Evolutionary conservation across 2,113 vertebrate species (phyloP).

Genomic region (Marmota monax): DNA sequence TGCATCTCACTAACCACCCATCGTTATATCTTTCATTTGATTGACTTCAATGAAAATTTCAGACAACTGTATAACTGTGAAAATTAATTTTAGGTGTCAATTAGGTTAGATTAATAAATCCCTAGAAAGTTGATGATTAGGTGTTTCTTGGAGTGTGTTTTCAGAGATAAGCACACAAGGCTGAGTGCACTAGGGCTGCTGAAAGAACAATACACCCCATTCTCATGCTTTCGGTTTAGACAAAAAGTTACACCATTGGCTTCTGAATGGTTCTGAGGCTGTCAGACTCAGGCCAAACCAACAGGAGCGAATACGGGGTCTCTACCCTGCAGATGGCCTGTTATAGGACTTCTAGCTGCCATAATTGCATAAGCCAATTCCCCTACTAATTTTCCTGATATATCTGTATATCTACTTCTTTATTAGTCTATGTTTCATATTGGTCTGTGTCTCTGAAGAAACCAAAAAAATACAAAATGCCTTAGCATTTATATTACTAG

Average conservation of each 20-base stretch:
- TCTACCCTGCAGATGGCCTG: not conserved
- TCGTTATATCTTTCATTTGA: not conserved
- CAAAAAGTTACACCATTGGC: not conserved
- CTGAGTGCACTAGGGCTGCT: not conserved
- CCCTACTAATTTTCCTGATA: not conserved
- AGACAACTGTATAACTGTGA: not conserved
- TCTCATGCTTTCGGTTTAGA: fast-evolving
- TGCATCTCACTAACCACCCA: not conserved
- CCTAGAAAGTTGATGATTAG: not conserved
- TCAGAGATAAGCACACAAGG: no score
- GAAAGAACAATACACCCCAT: not conserved
- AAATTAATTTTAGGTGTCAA: not conserved
- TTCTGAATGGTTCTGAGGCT: not conserved
- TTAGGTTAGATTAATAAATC: not conserved
- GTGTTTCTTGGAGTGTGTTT: not conserved
- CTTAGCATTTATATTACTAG: not conserved
- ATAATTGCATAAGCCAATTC: not conserved
- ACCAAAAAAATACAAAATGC: not conserved
- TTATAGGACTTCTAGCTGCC: not conserved
- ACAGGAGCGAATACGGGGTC: no score
- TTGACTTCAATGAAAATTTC: not conserved
- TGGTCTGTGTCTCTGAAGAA: not conserved
- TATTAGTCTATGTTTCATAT: not conserved
- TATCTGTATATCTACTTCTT: not conserved
- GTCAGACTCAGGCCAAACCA: not conserved